Evolutionary conservation across 1,140 invertebrate genomes (phyloP).

Genomic region (Papilio polyxenes): DNA sequence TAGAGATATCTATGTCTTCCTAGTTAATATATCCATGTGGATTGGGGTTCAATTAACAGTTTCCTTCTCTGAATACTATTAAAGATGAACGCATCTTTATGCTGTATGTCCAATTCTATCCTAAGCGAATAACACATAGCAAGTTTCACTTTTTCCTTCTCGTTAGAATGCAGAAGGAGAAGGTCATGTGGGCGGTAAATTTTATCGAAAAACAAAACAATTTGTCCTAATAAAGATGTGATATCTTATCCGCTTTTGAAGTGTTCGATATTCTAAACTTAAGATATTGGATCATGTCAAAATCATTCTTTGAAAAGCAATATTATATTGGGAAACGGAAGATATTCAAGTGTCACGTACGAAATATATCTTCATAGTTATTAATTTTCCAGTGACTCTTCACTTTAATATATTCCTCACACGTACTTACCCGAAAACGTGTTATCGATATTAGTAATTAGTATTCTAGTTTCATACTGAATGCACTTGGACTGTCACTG

Average conservation of each 20-base stretch:
- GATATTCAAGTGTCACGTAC: slow-evolving; percentile 3
- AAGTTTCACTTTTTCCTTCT: too few relatives aligned
- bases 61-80: too few relatives aligned
- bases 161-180: too few relatives aligned
- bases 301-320: not conserved
- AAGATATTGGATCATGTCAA: not conserved
- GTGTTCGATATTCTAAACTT: not conserved
- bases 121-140: too few relatives aligned
- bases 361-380: slow-evolving; percentile 13
- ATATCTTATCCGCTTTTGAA: not conserved
- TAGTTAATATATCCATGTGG: too few relatives aligned
- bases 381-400: slow-evolving; percentile 13
- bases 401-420: slow-evolving; percentile 20
- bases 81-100: too few relatives aligned
- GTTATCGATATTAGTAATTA: slow-evolving; percentile 33
- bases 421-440: not conserved
- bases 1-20: too few relatives aligned
- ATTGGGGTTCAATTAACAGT: too few relatives aligned
- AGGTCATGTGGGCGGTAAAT: too few relatives aligned
- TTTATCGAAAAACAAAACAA: not conserved
- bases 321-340: not conserved
- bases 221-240: not conserved
- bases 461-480: slow-evolving; percentile 30
- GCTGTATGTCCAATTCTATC: too few relatives aligned
- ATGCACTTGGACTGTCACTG: slow-evolving; percentile 17